Base-by-base conservation (phyloP, 2,113 vertebrate species). In the Dolichotis patagonum region DNA sequence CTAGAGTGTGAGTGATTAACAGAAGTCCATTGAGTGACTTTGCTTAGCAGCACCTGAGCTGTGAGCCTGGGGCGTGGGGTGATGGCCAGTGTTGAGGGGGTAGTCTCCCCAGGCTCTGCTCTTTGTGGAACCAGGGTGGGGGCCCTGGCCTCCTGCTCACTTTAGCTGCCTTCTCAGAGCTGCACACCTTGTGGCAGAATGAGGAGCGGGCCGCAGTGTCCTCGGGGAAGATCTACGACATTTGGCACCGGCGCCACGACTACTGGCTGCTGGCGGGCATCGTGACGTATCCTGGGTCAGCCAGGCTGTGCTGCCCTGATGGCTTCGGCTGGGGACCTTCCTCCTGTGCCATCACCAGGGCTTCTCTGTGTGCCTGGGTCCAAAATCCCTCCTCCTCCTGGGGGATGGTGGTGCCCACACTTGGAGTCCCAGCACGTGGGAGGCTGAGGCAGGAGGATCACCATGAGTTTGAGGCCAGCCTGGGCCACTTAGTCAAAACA, bases 251-350 rank as follows among this genome's bases (percentile, higher is more conserved):
- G 85, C 99, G 99, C 58, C 99, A 99, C 0, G 99, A 99, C 98
- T 99, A 99, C 98, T 99, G 99, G 99, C 99, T 99, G 78, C 96
- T 99, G 98, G 99, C 99, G 2, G 99, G 99, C 92, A 99, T 99
- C 0, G 99, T 99, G 96, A 99, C 99, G 99, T 99, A 99, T 99
- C 99, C 99, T 99, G 98, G 90, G 62, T 32, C 14, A 0, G 0
- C 49, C 2, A 10, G 46, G 20, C 60, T 12, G 16, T 71, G 46
- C 8, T 12, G 14, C 26, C 28, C 43, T 28, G 5, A 16, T 17
- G 43, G 43, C 43, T 46, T 5, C 16, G 71, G 38, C 56, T 22
- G 67, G 43, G 43, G 13, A 8, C 41, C 6, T 60, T 1, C 32
- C 91, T 30, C 43, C 49, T 26, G 46, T 3, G 2, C 22, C 1